These are phyloP conservation scores for Drosophila demipolita DNA, from an alignment of 2,888 invertebrate genomes.

Conservation along the genomic window DNA sequence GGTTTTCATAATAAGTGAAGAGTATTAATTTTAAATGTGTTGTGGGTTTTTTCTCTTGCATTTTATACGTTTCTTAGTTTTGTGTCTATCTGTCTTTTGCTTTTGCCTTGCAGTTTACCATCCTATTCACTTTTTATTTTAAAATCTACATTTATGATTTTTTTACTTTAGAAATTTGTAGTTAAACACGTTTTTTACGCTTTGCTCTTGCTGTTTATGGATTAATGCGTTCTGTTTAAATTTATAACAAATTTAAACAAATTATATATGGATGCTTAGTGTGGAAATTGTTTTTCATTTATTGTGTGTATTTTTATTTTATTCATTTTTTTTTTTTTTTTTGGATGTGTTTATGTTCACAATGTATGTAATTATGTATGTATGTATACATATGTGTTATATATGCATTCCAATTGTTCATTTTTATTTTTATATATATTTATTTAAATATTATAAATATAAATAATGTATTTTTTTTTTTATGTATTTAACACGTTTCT, in stretches of 20 bases:
- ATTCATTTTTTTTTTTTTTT: constrained; percentile 1
- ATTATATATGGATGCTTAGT: constrained; percentile 32
- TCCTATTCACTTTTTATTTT: constrained; percentile 58
- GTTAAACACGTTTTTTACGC: constrained; percentile 64
- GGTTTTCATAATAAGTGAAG: constrained; percentile 79
- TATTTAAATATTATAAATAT: constrained; percentile 62
- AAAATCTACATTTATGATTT: constrained; percentile 75
- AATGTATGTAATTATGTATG: constrained; percentile 42
- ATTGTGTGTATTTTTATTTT: constrained; percentile 5
- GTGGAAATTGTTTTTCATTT: constrained; percentile 14
- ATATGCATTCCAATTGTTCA: constrained; percentile 58
- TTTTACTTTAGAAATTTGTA: constrained; percentile 59
- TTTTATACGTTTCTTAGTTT: constrained; percentile 53
- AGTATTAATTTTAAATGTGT: constrained; percentile 77
- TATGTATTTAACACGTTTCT: constrained; percentile 52
- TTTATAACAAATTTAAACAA: constrained; percentile 63
- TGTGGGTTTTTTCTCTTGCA: constrained; percentile 51
- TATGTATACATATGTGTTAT: constrained; percentile 47
- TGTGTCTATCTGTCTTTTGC: constrained; percentile 38
- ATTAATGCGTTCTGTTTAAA: constrained; percentile 48
- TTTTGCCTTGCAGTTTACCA: constrained; percentile 38
- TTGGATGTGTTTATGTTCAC: constrained; percentile 26
- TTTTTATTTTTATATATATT: constrained; percentile 46
- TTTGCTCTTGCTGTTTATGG: constrained; percentile 47
- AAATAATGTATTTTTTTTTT: constrained; percentile 55